Base-by-base conservation (phyloP, 2,888 invertebrate genomes). In the Watsonalla binaria region DNA sequence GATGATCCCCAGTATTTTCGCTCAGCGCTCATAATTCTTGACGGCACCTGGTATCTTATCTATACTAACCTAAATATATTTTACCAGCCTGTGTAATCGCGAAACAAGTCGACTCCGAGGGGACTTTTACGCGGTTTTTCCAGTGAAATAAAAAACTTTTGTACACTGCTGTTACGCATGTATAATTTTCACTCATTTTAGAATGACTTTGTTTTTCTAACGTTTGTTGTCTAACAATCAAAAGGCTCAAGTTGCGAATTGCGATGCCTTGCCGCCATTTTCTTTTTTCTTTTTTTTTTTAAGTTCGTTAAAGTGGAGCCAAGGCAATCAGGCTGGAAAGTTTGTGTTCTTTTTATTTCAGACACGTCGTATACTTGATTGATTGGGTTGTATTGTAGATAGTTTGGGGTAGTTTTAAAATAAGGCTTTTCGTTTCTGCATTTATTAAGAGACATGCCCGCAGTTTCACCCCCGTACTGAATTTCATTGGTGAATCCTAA, bases 131-230 rank as follows among this genome's bases (percentile, higher is more conserved):
- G 47, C 52, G 52, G 42, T 24, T 47, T 53, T 47, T 53, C 33
- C 34, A 2, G 14, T 45, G 9, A 5, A 9, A 47, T 37, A 49
- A 49, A 49, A 49, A 39, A 49, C 33, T 49, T 47, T 49, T 14
- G 37, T 49, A 37, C 48, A 37, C 59, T 62, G 65, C 73, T 68
- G 72, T 68, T 70, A 77, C 76, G 80, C 77, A 80, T 80, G 79
- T 77, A 80, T 80, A 81, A 81, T 80, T 68, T 64, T 63, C 56
- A 61, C 76, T 79, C 74, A 76, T 80, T 73, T 66, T 54, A 53
- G 60, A 62, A 61, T 58, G 68, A 68, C 58, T n/a, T 46, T 35
- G 33, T 53, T 50, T 49, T 55, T 61, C 55, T 65, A 61, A 61
- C 59, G 62, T 61, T 67, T 67, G 69, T 72, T 64, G 64, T 60